Evolutionary conservation across 2,113 vertebrate species (phyloP).

Genomic region (Dasyprocta punctata): DNA sequence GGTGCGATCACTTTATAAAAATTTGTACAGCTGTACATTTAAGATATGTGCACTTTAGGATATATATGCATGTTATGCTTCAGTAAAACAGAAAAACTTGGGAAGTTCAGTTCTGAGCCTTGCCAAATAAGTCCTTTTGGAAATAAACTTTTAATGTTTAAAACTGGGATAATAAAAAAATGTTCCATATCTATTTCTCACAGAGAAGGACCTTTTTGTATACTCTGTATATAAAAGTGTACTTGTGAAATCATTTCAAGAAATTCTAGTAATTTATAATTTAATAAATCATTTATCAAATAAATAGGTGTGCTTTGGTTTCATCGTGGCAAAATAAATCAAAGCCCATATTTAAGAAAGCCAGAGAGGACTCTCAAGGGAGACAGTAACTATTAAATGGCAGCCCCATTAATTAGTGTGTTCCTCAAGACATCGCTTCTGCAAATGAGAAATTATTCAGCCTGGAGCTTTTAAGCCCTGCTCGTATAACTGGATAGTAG

Average conservation of each 20-base stretch:
- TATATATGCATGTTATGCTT: not conserved
- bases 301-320: constrained; percentile 51
- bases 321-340: constrained; percentile 57
- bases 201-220: not conserved
- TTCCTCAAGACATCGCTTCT: not conserved
- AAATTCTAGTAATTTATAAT: constrained; percentile 57
- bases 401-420: constrained; percentile 46
- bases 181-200: constrained; percentile 33
- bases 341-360: constrained; percentile 36
- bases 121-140: constrained; percentile 43
- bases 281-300: constrained; percentile 60
- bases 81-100: constrained; percentile 10
- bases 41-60: not conserved
- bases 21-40: not conserved
- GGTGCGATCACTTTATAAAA: not conserved
- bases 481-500: constrained; percentile 29
- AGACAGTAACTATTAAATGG: constrained; percentile 37
- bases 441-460: constrained; percentile 39
- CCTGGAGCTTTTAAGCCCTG: not conserved
- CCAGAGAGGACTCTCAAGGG: constrained; percentile 20
- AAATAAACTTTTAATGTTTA: constrained; percentile 59
- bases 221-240: constrained; percentile 4
- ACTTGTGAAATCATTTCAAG: constrained; percentile 35
- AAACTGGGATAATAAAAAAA: constrained; percentile 4
- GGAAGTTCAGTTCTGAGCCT: constrained; percentile 22